Evolutionary conservation across 2,888 invertebrate genomes (phyloP).

Genomic region (Chrysolina americana): DNA sequence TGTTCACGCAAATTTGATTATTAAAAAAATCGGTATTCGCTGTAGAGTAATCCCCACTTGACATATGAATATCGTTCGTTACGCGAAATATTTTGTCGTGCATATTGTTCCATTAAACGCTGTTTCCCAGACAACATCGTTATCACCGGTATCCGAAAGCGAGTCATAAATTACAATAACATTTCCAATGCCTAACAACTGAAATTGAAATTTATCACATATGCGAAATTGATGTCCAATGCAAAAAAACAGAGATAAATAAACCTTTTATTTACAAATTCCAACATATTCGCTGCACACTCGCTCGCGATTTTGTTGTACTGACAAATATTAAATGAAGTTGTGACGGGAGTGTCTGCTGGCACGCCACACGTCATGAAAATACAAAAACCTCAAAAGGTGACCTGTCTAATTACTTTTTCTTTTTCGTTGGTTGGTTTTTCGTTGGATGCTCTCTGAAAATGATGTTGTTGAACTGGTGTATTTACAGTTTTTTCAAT

Average conservation of each 20-base stretch:
- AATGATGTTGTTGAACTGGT: too few relatives aligned
- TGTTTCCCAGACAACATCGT: constrained; percentile 17
- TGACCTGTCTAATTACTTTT: too few relatives aligned
- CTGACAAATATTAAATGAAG: constrained; percentile 48
- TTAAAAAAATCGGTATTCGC: too few relatives aligned
- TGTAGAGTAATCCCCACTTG: too few relatives aligned
- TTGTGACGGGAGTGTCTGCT: constrained; percentile 36
- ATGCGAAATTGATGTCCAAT: constrained; percentile 20
- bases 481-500: too few relatives aligned
- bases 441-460: too few relatives aligned
- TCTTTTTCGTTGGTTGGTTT: too few relatives aligned
- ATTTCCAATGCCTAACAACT: constrained; percentile 22
- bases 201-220: constrained; percentile 23
- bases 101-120: constrained; percentile 20
- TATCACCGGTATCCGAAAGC: constrained; percentile 16
- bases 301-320: constrained; percentile 16
- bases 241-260: constrained; percentile 12
- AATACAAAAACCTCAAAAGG: too few relatives aligned
- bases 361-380: not conserved
- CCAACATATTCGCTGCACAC: constrained; percentile 12
- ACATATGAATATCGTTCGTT: not conserved
- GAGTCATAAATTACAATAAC: constrained; percentile 17
- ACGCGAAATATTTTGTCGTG: not conserved
- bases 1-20: too few relatives aligned
- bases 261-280: constrained; percentile 16